Evolutionary conservation across 1,140 invertebrate species (phyloP), one percentile per base, ranked within the genome.

Genomic region (Hermatobates lingyangjiaoensis): DNA sequence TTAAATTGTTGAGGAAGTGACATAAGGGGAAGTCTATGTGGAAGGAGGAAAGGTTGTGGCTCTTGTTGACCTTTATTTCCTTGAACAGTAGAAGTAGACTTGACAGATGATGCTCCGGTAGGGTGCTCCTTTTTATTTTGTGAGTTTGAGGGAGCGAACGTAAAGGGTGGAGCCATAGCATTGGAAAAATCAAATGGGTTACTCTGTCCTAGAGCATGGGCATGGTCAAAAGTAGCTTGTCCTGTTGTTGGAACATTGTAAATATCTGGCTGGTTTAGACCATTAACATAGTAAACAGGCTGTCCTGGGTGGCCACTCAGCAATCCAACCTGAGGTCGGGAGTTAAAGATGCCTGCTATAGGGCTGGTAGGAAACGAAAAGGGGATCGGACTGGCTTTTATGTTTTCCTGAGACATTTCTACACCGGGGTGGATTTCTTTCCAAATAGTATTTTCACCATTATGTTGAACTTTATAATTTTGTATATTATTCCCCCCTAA

Each of bases 151-250:
- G 7, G 30, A 10, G n/a, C n/a, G 7, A 28, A 21, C 5, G 30
- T 38, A 15, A 50, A 15, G 7, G 51, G 51, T 15, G 45, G 27
- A 18, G 40, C 15, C 27, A 56, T 52, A 20, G 54, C 54, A 28
- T 56, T 56, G 15, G 30, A 52, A 34, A 56, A 56, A 30, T 56
- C 54, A 28, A 56, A 56, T 5, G 34, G 25, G 25, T 56, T 56
- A 25, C 51, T 56, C 12, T 56, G 46, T 14, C 47, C 39, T n/a
- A 56, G 27, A 34, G 51, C 54, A 28, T 50, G 47, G 28, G 45
- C 48, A 39, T 56, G 54, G 30, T 56, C 54, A 42, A 56, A 56
- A 10, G 28, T 53, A 21, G 27, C 48, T 18, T 49, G 34, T 2
- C 54, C 54, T 21, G 34, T 27, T 12, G 51, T 56, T 18, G 51